These are phyloP conservation scores for Cliona cf. orientalis DNA, from an alignment of 37 sponge, comb jelly and placozoan genomes.

Conservation along the genomic window DNA sequence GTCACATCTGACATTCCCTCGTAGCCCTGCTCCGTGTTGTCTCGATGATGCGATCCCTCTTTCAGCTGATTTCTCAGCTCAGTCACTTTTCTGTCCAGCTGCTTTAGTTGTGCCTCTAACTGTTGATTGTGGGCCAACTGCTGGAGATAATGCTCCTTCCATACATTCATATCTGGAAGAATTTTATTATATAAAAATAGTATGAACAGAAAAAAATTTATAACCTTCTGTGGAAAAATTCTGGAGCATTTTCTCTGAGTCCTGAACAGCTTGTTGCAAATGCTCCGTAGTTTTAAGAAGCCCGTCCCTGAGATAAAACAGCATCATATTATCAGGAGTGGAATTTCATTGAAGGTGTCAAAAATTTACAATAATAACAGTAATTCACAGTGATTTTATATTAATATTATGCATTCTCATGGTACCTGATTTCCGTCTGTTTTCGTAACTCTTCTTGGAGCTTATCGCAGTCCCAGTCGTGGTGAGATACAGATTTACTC, in stretches of 20 bases:
- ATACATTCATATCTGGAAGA: not conserved
- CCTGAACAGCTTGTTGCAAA: constrained; percentile 9
- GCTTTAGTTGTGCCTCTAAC: constrained; percentile 10
- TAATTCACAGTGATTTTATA: not conserved
- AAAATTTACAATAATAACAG: not conserved
- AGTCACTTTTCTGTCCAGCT: not conserved
- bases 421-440: constrained; percentile 8
- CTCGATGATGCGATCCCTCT: not conserved
- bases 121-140: constrained; percentile 14
- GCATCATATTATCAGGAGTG: not conserved
- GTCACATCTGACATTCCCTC: not conserved
- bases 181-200: not conserved
- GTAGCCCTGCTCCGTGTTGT: not conserved
- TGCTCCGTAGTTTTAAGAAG: not conserved
- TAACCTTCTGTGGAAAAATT: constrained; percentile 17
- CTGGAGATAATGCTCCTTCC: constrained; percentile 11
- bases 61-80: not conserved
- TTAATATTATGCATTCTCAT: not conserved
- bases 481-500: not conserved
- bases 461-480: constrained; percentile 5
- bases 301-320: constrained; percentile 9
- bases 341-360: not conserved
- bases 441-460: constrained; percentile 4
- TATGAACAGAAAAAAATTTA: not conserved
- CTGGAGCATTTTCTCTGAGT: not conserved